Base-by-base conservation (phyloP, 1,140 invertebrate species). In the Leptinotarsa lineolata region DNA sequence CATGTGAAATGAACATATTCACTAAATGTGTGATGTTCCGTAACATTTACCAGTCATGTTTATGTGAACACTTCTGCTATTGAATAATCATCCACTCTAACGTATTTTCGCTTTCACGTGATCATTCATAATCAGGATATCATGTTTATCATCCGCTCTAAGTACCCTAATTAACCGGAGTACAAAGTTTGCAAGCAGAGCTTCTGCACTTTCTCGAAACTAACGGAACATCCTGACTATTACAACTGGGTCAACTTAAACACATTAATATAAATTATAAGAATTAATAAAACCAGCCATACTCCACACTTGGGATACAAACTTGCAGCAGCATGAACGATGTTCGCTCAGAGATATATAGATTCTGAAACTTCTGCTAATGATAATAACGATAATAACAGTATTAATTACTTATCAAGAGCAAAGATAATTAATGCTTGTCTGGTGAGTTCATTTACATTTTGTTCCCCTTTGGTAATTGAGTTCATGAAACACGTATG, bases 231-330 rank as follows among this genome's bases (percentile, higher is more conserved):
- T 21, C n/a, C 20, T 21, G 24, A 16, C 16, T 39, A 45, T 44
- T 13, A 13, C 12, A 68, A 15, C 30, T 20, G 20, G 45, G 61
- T 46, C 39, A 78, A 78, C 75, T 78, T 76, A 59, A 24, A 39
- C 48, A 74, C 77, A 78, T 78, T 78, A 78, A 76, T 78, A 74
- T 78, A 74, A 78, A 76, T 76, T 78, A 76, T 74, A 78, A 78
- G 77, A 78, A 78, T 78, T 76, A 78, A 76, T 72, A 76, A 72
- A 76, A 78, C 73, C 72, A 70, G 24, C 65, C 30, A 24, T 73
- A 71, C 70, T 77, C 71, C 63, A 65, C 54, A 67, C 73, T 45
- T 44, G 74, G 39, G 72, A 60, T 59, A 18, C 65, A 39, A 39
- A 39, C 30, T 39, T 39, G 30, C 30, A 39, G 30, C 8, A 39